phyloP scores from a whole-genome alignment of 2,888 invertebrate species.

The Thera obeliscata region DNA sequence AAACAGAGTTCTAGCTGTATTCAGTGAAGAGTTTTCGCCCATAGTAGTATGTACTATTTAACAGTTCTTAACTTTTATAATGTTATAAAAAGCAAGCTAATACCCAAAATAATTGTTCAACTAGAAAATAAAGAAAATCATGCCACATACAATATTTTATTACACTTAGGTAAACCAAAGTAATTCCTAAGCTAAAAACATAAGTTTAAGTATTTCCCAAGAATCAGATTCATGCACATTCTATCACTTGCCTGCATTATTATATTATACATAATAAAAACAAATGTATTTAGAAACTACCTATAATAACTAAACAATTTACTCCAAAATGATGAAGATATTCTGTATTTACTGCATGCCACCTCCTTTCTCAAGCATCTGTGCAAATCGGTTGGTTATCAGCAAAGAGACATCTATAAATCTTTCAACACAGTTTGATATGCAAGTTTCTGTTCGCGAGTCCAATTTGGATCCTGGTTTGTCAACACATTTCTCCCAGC shows the following conservation, averaged over 20 bases:
- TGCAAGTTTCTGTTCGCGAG: conserved; percentile 94
- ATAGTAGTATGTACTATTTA: too few relatives aligned
- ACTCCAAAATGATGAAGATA: neutral
- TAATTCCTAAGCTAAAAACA: neutral
- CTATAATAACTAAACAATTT: neutral
- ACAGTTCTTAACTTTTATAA: too few relatives aligned
- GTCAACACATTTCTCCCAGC: conserved; percentile 98
- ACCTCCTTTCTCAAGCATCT: conserved; percentile 91
- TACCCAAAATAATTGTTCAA: neutral
- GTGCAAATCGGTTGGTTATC: conserved; percentile 95
- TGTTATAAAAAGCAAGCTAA: neutral
- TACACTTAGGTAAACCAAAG: neutral
- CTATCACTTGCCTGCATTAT: neutral
- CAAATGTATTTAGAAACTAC: neutral
- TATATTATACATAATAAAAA: neutral
- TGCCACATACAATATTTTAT: neutral
- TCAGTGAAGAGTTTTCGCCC: too few relatives aligned
- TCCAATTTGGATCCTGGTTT: conserved; percentile 95
- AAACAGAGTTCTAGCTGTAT: too few relatives aligned
- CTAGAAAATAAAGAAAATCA: neutral
- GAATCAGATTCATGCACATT: neutral
- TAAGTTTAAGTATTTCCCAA: neutral
- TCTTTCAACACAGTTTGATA: conserved; percentile 96
- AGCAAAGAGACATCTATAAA: conserved; percentile 96
- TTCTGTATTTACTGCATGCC: conserved; percentile 70